Conservation (phyloP, 2,797 vertebrate species). For the Stomatorhinus walkeri region DNA sequence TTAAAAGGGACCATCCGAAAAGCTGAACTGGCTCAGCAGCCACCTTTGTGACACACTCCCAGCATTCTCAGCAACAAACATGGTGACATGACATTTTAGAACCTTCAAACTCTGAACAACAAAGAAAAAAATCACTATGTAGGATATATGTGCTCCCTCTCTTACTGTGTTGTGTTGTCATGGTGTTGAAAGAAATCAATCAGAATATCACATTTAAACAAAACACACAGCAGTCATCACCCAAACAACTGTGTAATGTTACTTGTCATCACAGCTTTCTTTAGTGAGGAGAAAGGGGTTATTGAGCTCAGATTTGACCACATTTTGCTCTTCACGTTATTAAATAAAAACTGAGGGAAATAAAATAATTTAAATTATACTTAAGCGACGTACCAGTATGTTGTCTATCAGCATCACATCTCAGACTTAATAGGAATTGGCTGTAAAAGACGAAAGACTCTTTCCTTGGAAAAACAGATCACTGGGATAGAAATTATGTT, state of each 20-base stretch:
- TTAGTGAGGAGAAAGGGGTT: background rate
- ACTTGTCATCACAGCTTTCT: background rate
- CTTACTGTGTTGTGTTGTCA: background rate
- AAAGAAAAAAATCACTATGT: background rate
- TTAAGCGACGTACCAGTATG: background rate
- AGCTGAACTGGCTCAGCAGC: background rate
- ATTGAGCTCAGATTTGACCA: background rate
- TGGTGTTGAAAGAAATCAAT: background rate
- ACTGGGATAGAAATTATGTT: background rate
- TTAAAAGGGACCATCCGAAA: background rate
- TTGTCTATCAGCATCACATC: background rate
- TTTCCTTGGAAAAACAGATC: background rate
- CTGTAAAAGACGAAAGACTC: background rate
- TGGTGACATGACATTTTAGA: background rate
- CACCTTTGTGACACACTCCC: background rate
- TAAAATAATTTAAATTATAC: conserved; percentile 2
- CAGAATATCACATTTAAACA: background rate
- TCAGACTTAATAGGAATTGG: background rate
- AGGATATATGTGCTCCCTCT: background rate
- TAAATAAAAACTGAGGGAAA: background rate
- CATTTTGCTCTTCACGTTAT: background rate
- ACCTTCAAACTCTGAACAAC: background rate
- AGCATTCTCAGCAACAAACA: background rate
- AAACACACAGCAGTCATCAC: background rate
- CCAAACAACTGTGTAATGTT: background rate